Evolutionary conservation across 1,140 invertebrate genomes (phyloP).

Genomic region (Gryllus bimaculatus): DNA sequence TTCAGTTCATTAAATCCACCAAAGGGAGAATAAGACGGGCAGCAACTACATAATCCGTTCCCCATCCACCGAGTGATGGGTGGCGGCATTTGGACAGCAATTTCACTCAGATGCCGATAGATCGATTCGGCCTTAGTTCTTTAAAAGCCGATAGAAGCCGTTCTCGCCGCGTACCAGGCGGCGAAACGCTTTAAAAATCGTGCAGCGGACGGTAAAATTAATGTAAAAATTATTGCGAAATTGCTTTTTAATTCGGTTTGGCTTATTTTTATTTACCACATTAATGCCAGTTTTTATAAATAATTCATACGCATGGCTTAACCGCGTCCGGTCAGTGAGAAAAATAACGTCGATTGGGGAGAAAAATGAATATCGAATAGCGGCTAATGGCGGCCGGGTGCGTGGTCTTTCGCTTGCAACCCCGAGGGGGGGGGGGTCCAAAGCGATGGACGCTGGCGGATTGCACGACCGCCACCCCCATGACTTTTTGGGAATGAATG

Average conservation of each 20-base stretch:
- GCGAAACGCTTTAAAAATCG: neutral
- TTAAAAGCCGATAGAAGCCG: neutral
- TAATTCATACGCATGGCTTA: neutral
- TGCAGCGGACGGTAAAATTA: neutral
- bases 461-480: neutral
- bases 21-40: neutral
- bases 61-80: neutral
- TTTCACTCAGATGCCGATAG: neutral
- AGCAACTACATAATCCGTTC: neutral
- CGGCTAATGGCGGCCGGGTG: neutral
- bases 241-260: neutral
- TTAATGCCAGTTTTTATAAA: neutral
- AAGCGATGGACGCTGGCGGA: neutral
- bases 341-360: neutral
- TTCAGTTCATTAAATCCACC: no score
- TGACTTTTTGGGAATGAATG: no score
- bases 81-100: neutral
- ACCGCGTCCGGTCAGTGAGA: neutral
- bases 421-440: no score
- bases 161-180: neutral
- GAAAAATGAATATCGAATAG: neutral
- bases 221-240: neutral
- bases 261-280: constrained; percentile 1
- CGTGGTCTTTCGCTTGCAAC: no score
- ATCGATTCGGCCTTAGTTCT: neutral